Evolutionary conservation across 2,113 vertebrate species (phyloP).

Genomic region (Rhinolophus ferrumequinum): DNA sequence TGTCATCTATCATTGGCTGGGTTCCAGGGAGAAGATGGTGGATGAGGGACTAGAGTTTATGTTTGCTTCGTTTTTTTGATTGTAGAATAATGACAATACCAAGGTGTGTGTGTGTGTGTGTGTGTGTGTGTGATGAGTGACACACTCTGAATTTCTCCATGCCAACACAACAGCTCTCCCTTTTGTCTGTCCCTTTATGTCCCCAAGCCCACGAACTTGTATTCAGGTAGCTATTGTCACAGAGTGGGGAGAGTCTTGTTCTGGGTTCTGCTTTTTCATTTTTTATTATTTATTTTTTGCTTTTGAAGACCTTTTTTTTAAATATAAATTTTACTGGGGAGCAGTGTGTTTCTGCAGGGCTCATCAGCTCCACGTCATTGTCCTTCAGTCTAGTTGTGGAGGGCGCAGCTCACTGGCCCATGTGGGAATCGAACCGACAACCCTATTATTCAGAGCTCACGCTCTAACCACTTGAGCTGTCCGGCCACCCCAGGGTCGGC

Average conservation of each 20-base stretch:
- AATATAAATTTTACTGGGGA: no score
- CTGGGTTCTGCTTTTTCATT: not conserved
- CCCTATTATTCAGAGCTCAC: no score
- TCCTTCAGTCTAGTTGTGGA: no score
- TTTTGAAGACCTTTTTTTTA: no score
- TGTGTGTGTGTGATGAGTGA: not conserved
- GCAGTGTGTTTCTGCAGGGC: no score
- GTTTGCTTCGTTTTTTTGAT: not conserved
- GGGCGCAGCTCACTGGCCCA: no score
- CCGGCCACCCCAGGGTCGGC: not conserved
- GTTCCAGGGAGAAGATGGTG: not conserved
- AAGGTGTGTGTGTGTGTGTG: no score
- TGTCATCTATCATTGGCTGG: fast-evolving
- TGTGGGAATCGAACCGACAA: no score
- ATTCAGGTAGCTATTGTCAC: not conserved
- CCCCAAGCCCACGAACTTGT: not conserved
- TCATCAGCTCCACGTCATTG: no score
- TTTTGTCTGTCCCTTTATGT: not conserved
- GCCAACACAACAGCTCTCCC: not conserved
- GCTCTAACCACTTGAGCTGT: no score
- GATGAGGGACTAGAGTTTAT: not conserved
- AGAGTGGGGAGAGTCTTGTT: not conserved
- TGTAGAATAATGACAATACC: not conserved
- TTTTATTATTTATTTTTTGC: not conserved
- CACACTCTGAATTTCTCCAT: not conserved